Evolutionary conservation across 2,888 invertebrate species (phyloP).

Genomic region (Drosophila peninsularis): DNA sequence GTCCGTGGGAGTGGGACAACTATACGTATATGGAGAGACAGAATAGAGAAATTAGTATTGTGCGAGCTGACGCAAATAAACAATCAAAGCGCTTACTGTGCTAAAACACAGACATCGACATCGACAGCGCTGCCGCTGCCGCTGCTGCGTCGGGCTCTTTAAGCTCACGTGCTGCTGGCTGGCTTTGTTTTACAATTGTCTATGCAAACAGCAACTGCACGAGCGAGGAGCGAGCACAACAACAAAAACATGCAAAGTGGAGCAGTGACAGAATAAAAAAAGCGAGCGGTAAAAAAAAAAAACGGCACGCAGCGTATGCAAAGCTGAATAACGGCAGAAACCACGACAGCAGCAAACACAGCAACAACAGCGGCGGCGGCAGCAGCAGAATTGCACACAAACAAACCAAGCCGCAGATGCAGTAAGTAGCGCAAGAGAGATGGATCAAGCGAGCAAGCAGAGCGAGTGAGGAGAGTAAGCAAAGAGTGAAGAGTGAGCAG

Average conservation of each 20-base stretch:
- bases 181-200: conserved; percentile 61
- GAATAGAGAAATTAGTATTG: conserved; percentile 48
- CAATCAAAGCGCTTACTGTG: conserved; percentile 43
- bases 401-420: conserved; percentile 27
- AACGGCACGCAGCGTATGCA: conserved; percentile 29
- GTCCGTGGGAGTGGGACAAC: not conserved
- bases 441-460: conserved; percentile 1
- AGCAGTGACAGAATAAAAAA: conserved; percentile 30
- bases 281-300: conserved; percentile 14
- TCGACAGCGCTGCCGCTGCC: conserved; percentile 9
- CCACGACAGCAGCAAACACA: conserved; percentile 43
- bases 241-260: conserved; percentile 37
- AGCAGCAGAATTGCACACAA: conserved; percentile 17
- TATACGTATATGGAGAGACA: not conserved
- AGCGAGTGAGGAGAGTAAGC: not conserved
- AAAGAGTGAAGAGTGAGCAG: not conserved
- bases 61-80: conserved; percentile 31
- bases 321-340: conserved; percentile 45
- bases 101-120: conserved; percentile 36
- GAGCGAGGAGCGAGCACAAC: conserved; percentile 21
- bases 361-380: conserved; percentile 20
- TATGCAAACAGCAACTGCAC: conserved; percentile 42
- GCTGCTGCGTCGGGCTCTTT: conserved; percentile 34
- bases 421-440: conserved; percentile 9
- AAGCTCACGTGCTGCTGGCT: conserved; percentile 47